phyloP scores from a whole-genome alignment of 2,888 invertebrate species.

The Hypolimnas misippus region DNA sequence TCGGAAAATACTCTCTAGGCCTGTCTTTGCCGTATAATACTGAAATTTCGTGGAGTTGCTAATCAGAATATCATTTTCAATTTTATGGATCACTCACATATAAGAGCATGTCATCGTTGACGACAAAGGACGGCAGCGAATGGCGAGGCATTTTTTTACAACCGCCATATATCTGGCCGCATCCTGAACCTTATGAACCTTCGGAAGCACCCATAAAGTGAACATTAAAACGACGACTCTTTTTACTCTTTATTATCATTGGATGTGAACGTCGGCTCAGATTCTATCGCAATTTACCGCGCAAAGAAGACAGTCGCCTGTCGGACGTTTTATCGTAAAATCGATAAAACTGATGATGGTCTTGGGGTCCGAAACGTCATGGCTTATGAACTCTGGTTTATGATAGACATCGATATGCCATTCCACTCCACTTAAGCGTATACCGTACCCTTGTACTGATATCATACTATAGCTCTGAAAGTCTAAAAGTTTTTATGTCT shows the following conservation, averaged over 20 bases:
- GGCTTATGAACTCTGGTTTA: conserved; percentile 74
- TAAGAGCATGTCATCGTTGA: conserved; percentile 48
- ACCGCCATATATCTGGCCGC: conserved; percentile 68
- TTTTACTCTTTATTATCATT: conserved; percentile 84
- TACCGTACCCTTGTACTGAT: not conserved
- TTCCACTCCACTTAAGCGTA: conserved; percentile 20
- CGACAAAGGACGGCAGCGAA: conserved; percentile 61
- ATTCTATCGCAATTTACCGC: conserved; percentile 78
- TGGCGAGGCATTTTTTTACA: conserved; percentile 66
- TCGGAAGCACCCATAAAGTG: conserved; percentile 80
- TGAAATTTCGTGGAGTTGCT: conserved; percentile 28
- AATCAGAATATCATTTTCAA: conserved; percentile 46
- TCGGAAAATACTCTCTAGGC: conserved; percentile 26
- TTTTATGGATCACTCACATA: conserved; percentile 51
- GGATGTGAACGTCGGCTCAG: conserved; percentile 81
- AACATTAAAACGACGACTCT: conserved; percentile 82
- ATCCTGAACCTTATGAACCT: conserved; percentile 73
- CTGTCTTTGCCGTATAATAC: not conserved
- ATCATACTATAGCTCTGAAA: not conserved
- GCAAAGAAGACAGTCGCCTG: conserved; percentile 67
- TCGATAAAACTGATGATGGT: conserved; percentile 76
- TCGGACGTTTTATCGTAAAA: conserved; percentile 76
- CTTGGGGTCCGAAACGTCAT: conserved; percentile 64
- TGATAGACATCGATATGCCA: conserved; percentile 58
- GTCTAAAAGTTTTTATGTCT: not conserved